phyloP scores from a whole-genome alignment of 2,797 vertebrate genomes.

The Numenius phaeopus region DNA sequence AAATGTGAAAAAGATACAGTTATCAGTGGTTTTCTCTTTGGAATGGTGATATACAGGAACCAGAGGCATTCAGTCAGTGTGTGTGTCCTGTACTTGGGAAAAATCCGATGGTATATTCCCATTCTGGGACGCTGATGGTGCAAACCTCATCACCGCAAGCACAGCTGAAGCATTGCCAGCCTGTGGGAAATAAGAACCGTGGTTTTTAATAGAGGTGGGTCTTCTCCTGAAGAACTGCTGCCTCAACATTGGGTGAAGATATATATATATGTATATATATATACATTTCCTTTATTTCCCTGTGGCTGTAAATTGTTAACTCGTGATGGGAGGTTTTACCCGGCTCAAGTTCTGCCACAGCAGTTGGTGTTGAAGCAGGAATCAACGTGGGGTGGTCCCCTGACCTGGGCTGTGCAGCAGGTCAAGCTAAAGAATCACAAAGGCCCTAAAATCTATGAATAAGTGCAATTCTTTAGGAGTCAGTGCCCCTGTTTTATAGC shows the following conservation, averaged over 20 bases:
- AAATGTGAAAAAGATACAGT: background rate
- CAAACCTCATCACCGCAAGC: background rate
- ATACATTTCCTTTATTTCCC: background rate
- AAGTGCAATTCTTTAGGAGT: constrained; percentile 55
- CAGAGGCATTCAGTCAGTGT: background rate
- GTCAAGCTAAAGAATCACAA: constrained; percentile 59
- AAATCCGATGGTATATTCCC: background rate
- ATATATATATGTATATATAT: accelerated
- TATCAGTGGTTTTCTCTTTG: background rate
- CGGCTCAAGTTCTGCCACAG: background rate
- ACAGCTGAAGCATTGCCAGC: background rate
- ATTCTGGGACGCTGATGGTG: background rate
- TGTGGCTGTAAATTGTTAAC: background rate
- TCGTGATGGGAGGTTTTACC: background rate
- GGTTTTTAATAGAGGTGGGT: background rate
- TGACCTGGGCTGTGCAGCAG: constrained; percentile 31
- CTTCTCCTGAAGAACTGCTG: background rate
- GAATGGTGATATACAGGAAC: background rate
- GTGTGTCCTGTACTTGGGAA: background rate
- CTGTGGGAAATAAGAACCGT: background rate
- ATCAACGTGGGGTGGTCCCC: background rate
- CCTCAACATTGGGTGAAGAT: background rate
- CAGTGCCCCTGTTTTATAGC: constrained; percentile 54
- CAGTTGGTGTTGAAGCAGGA: background rate
- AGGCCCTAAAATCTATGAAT: constrained; percentile 59